These are phyloP conservation scores for Drosophila bocqueti DNA, from an alignment of 1,140 invertebrate genomes.

Conservation along the genomic window DNA sequence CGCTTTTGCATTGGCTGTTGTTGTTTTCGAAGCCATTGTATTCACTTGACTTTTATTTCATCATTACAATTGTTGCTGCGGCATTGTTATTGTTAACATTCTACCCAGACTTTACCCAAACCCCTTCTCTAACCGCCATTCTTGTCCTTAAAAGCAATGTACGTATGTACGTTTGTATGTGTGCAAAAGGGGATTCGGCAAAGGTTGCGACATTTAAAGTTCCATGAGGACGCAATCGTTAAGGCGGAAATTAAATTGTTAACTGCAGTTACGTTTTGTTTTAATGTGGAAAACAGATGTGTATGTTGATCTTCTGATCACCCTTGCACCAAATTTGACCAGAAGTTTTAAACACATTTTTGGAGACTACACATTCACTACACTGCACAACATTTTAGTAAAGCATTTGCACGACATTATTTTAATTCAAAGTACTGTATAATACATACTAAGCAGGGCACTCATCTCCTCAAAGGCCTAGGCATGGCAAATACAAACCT, in stretches of 20 bases:
- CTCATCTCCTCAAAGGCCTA: too few species aligned
- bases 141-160: slow-evolving; percentile 48
- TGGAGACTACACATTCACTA: background rate
- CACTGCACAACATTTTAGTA: too few species aligned
- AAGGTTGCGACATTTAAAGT: slow-evolving; percentile 16
- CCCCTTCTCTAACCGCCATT: background rate
- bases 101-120: slow-evolving; percentile 40
- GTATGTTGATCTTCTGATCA: background rate
- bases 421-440: too few species aligned
- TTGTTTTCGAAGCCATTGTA: slow-evolving; percentile 70
- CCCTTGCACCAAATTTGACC: background rate
- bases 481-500: too few species aligned
- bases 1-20: slow-evolving; percentile 47
- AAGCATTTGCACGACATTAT: too few species aligned
- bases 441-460: too few species aligned
- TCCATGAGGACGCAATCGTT: background rate
- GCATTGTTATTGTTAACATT: slow-evolving; percentile 77
- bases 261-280: slow-evolving; percentile 59
- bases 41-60: slow-evolving; percentile 79
- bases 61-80: slow-evolving; percentile 69
- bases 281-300: slow-evolving; percentile 18
- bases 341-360: background rate
- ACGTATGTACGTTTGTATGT: background rate
- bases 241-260: slow-evolving; percentile 58
- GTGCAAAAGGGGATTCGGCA: slow-evolving; percentile 3